phyloP scores from a whole-genome alignment of 2,888 invertebrate genomes.

The Chalcosyrphus nemorum region DNA sequence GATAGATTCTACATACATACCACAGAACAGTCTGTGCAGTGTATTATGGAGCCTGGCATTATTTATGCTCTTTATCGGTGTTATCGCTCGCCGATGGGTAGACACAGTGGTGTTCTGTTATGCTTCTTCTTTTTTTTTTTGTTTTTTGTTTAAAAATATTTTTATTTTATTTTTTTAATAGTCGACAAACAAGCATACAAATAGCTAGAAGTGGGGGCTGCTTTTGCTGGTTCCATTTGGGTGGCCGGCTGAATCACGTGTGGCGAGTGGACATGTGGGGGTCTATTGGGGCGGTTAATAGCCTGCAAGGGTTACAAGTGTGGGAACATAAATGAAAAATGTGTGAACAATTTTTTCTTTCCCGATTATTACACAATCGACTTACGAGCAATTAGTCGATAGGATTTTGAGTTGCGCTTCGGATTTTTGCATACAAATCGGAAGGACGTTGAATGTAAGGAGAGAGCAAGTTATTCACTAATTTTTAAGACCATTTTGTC shows the following conservation, averaged over 20 bases:
- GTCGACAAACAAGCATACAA: conserved; percentile 36
- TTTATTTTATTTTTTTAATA: conserved; percentile 22
- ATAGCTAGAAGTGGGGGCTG: not conserved
- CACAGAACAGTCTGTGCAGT: conserved; percentile 6
- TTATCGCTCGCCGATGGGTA: conserved; percentile 35
- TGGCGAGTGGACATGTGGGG: conserved; percentile 17
- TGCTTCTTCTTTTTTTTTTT: not conserved
- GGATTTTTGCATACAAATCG: too few species aligned
- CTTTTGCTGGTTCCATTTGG: conserved; percentile 23
- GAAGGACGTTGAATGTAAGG: too few species aligned
- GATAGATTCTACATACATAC: not conserved
- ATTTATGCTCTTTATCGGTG: conserved; percentile 68
- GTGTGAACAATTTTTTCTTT: conserved; percentile 25
- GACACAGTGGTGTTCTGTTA: conserved; percentile 27
- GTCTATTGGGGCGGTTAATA: not conserved
- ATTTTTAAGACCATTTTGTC: too few species aligned
- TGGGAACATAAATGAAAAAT: conserved; percentile 34
- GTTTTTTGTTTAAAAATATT: not conserved
- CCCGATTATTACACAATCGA: not conserved
- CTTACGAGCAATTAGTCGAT: conserved; percentile 44
- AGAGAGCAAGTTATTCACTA: too few species aligned
- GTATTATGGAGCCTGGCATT: conserved; percentile 41
- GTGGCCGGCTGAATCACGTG: conserved; percentile 13
- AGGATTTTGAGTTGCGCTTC: too few species aligned
- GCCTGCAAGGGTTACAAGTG: not conserved